phyloP scores from a whole-genome alignment of 1,140 invertebrate species.

The Danaus plexippus region DNA sequence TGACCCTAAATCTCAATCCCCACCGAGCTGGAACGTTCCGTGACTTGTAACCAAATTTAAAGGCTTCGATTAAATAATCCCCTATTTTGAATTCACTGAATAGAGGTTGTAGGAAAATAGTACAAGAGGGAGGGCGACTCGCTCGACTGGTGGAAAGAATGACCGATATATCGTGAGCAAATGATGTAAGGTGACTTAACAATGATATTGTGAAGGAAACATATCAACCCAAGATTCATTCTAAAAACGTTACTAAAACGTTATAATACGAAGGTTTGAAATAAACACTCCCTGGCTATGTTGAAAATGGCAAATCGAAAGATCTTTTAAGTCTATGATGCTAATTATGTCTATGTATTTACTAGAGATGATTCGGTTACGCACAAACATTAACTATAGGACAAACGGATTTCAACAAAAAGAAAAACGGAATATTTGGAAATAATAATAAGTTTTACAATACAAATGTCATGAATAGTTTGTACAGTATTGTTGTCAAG shows the following conservation, averaged over 20 bases:
- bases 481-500: neutral
- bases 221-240: conserved; percentile 3
- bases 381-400: neutral
- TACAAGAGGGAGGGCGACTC: too few relatives aligned
- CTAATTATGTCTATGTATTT: too few relatives aligned
- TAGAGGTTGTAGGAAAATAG: conserved; percentile 5
- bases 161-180: neutral
- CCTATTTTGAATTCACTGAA: conserved; percentile 12
- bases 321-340: too few relatives aligned
- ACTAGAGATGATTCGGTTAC: too few relatives aligned
- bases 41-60: neutral
- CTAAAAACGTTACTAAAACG: neutral
- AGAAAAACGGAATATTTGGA: neutral
- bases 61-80: conserved; percentile 9
- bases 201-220: conserved; percentile 2
- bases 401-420: neutral
- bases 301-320: too few relatives aligned
- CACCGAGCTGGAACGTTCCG: neutral
- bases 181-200: conserved; percentile 2
- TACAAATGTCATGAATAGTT: neutral
- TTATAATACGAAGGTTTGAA: neutral
- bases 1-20: neutral
- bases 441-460: neutral
- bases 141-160: too few relatives aligned
- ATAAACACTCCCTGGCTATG: too few relatives aligned